Evolutionary conservation across 1,140 invertebrate genomes (phyloP), one percentile per base, ranked within the genome.

Genomic region (Pectinophora gossypiella): DNA sequence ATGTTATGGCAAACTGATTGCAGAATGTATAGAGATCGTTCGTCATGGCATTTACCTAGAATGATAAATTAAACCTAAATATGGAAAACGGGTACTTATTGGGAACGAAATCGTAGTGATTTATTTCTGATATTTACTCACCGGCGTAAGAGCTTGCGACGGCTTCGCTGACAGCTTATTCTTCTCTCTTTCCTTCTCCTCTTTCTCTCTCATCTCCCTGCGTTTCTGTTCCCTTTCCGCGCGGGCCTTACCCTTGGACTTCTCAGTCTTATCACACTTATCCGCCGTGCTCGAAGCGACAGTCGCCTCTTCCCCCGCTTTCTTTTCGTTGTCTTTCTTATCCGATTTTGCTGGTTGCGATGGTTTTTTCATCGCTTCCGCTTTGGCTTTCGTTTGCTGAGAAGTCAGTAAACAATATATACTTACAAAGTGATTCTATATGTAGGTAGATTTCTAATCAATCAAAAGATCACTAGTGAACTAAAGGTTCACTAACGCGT

Each of bases 311-410:
- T 84, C 78, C 7, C 49, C 53, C 1, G 56, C 47, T 43, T 76
- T 79, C 51, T 78, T 83, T 21, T 83, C 76, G 0, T 18, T 21
- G 9, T 19, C 40, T 21, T 82, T 76, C 46, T 75, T 80, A 6
- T 18, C 7, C 0, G 64, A 13, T 36, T 76, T 82, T 0, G 1
- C 23, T 45, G 73, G 65, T 54, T 76, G 80, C 12, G 72, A 77
- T 2, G 79, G 80, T 38, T 79, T 81, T 59, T 88, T 87, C 0
- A 87, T 53, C 9, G 83, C 82, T 68, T 88, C 85, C 5, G 82
- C 78, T 70, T 87, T 88, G 13, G 79, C 76, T 66, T 85, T 87
- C 7, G 71, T 78, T 79, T 72, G 72, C 78, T 85, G 35, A 0
- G 16, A 40, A 16, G 6, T 38, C 10, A 23, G 22, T n/a, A n/a